phyloP scores from a whole-genome alignment of 2,797 vertebrate genomes.

The Macropodus opercularis region DNA sequence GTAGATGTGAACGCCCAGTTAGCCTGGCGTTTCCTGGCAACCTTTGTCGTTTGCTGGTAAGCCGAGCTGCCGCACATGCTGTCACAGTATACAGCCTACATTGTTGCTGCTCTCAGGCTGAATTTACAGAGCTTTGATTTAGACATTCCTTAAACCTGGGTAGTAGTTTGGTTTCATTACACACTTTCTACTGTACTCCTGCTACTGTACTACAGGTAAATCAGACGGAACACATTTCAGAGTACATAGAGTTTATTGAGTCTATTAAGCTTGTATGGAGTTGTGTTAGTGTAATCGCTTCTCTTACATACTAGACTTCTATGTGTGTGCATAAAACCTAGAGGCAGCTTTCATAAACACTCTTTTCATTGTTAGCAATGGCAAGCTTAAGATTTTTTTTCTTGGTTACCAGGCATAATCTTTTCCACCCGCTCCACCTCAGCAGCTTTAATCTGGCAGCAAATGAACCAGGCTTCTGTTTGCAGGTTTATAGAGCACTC shows the following conservation, averaged over 20 bases:
- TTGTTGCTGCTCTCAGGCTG: constrained; percentile 21
- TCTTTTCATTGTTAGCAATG: constrained; percentile 55
- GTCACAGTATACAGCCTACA: constrained; percentile 20
- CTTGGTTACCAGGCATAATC: constrained; percentile 64
- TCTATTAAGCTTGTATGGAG: background rate
- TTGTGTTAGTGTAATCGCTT: constrained; percentile 20
- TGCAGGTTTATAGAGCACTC: constrained; percentile 27
- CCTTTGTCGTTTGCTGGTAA: constrained; percentile 50
- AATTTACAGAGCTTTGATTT: constrained; percentile 53
- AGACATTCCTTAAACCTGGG: constrained; percentile 38
- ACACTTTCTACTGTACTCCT: constrained; percentile 33
- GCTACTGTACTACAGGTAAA: constrained; percentile 41
- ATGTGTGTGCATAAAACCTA: constrained; percentile 24
- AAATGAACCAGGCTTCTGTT: constrained; percentile 67
- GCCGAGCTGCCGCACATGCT: constrained; percentile 21
- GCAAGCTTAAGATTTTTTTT: constrained; percentile 36
- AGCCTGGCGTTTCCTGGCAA: constrained; percentile 52
- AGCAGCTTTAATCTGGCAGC: constrained; percentile 58
- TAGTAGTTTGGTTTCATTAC: constrained; percentile 44
- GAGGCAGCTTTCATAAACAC: constrained; percentile 48
- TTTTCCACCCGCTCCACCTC: constrained; percentile 65
- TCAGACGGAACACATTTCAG: constrained; percentile 11
- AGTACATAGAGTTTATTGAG: background rate
- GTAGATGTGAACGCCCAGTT: constrained; percentile 17
- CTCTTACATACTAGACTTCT: constrained; percentile 26